A percentile compares a stretch with the other conserved stretches of the same genome.
These are phyloP conservation scores for Sporophila hypoxantha DNA, from an alignment of 2,113 vertebrate species.

Conservation along the genomic window DNA sequence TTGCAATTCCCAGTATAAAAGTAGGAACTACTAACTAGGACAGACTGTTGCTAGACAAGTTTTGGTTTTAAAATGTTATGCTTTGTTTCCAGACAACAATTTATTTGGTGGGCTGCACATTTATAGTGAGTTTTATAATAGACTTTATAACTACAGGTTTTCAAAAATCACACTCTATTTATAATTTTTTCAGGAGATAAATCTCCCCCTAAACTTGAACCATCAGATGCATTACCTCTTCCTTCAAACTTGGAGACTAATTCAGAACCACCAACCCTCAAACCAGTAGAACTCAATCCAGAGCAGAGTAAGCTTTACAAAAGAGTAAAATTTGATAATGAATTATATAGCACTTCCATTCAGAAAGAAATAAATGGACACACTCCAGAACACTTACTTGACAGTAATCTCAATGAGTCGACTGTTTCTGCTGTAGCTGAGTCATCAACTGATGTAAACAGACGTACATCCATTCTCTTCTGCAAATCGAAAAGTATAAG, in stretches of 20 bases:
- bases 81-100: slow-evolving; percentile 67
- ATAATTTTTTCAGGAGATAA: slow-evolving; percentile 93
- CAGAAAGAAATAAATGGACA: slow-evolving; percentile 83
- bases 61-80: slow-evolving; percentile 64
- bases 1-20: slow-evolving; percentile 45
- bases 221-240: slow-evolving; percentile 88
- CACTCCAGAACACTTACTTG: slow-evolving; percentile 77
- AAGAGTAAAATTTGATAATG: slow-evolving; percentile 78
- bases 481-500: slow-evolving; percentile 89
- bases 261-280: slow-evolving; percentile 94
- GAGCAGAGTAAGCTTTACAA: slow-evolving; percentile 81
- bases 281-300: slow-evolving; percentile 84
- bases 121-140: slow-evolving; percentile 79
- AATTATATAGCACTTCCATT: slow-evolving; percentile 74
- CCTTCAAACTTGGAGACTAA: slow-evolving; percentile 86
- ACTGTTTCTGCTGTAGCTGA: slow-evolving; percentile 84
- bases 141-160: slow-evolving; percentile 74
- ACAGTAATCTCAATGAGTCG: slow-evolving; percentile 82
- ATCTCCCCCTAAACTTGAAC: slow-evolving; percentile 97
- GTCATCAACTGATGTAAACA: slow-evolving; percentile 82
- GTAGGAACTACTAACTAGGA: slow-evolving; percentile 61
- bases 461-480: slow-evolving; percentile 90
- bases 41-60: slow-evolving; percentile 44
- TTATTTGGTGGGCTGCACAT: slow-evolving; percentile 74
- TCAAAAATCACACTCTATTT: slow-evolving; percentile 83